Base-by-base conservation (phyloP, 1,140 invertebrate genomes). In the Mycetomoellerius zeteki region DNA sequence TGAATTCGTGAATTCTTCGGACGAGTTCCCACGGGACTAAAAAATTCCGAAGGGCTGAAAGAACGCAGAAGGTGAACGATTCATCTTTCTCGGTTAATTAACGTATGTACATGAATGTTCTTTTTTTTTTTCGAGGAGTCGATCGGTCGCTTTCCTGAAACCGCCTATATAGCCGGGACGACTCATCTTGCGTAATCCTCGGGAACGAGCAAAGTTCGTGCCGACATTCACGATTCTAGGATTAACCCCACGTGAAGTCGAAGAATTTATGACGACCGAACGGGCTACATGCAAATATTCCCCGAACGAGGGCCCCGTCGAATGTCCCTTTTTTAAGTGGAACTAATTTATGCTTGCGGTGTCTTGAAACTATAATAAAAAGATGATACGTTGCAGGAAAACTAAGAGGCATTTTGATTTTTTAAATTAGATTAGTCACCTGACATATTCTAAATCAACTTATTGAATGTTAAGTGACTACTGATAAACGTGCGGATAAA, bases 201-300 rank as follows among this genome's bases (percentile, higher is more conserved):
- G 33, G 47, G 54, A 86, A 73, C 84, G 72, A 24, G 52, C 72
- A 56, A 43, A 27, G 50, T 88, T 86, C 87, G 87, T 88, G 87
- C 84, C 84, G 73, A 47, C 54, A 54, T 88, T 47, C 75, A 58
- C n/a, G 87, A 71, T 78, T 86, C 73, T 62, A 77, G 87, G 87
- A 88, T 88, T 88, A 88, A 77, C 72, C 73, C 72, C 56, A 56
- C 21, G 54, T 56, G 72, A 86, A 87, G 65, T 60, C 80, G n/a
- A 76, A 56, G 56, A 87, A 82, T 87, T 87, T 86, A 86, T 86
- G 77, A 65, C 43, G 52, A 37, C 64, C 52, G 50, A 56, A 69
- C 37, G 37, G 54, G 76, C 37, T 56, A 69, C 75, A 86, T 24
- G 82, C 82, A 52, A 88, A 88, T 76, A 71, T 76, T 84, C 64